Evolutionary conservation across 2,797 vertebrate genomes (phyloP).

Genomic region (Kryptopterus vitreolus): DNA sequence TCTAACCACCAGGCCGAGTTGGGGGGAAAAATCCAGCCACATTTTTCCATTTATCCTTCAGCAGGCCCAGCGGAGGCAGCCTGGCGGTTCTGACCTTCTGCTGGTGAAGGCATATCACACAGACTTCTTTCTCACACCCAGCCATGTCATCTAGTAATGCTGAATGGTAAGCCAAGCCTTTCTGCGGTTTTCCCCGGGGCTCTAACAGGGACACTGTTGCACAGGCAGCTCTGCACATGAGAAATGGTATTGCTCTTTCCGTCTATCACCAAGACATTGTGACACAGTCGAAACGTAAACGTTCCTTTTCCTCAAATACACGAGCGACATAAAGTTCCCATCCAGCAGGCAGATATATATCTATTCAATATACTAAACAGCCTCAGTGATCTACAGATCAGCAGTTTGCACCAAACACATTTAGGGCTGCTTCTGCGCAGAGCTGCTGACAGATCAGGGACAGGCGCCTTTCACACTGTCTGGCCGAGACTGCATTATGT

Average conservation of each 20-base stretch:
- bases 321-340: neutral
- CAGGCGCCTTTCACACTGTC: constrained; percentile 68
- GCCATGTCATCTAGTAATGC: constrained; percentile 68
- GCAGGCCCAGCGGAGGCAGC: constrained; percentile 45
- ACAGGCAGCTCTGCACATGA: constrained; percentile 7
- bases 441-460: constrained; percentile 47
- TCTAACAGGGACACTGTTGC: constrained; percentile 35
- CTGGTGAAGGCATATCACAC: constrained; percentile 69
- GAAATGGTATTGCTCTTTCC: constrained; percentile 11
- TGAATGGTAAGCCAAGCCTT: constrained; percentile 60
- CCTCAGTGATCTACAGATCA: constrained; percentile 28
- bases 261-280: constrained; percentile 21
- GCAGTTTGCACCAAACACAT: constrained; percentile 18
- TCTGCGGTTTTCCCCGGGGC: constrained; percentile 42
- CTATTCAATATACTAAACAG: constrained; percentile 19
- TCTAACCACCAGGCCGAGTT: constrained; percentile 59
- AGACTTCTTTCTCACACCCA: constrained; percentile 73
- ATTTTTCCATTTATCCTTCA: constrained; percentile 70
- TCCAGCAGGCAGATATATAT: neutral
- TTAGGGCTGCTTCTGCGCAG: constrained; percentile 19
- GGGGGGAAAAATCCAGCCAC: constrained; percentile 64
- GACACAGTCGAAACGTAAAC: constrained; percentile 32
- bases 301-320: constrained; percentile 22
- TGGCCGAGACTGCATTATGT: constrained; percentile 63
- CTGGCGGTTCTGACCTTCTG: constrained; percentile 65